phyloP scores from a whole-genome alignment of 2,888 invertebrate species.

The Oeneis ivallda region DNA sequence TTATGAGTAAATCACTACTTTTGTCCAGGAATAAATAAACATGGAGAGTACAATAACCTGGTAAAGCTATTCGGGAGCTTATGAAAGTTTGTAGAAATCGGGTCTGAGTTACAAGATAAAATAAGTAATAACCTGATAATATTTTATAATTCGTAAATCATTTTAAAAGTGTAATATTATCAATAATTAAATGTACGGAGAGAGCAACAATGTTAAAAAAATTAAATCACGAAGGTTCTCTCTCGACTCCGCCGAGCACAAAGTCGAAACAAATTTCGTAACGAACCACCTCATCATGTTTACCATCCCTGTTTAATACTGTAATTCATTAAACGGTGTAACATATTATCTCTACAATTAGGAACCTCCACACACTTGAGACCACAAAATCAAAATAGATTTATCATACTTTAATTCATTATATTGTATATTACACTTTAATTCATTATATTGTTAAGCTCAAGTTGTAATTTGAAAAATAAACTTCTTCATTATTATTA shows the following conservation, averaged over 20 bases:
- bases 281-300: slow-evolving; percentile 21
- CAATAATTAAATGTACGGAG: neutral
- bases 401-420: too few species aligned
- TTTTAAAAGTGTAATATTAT: neutral
- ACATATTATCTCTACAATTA: neutral
- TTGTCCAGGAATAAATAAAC: too few species aligned
- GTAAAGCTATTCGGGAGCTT: too few species aligned
- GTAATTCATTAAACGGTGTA: slow-evolving; percentile 23
- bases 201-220: slow-evolving; percentile 1
- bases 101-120: too few species aligned
- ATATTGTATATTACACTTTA: too few species aligned
- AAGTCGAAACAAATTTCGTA: slow-evolving; percentile 23
- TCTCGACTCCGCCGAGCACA: neutral
- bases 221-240: slow-evolving; percentile 1
- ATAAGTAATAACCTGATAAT: too few species aligned
- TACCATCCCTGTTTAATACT: slow-evolving; percentile 22
- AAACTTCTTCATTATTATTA: too few species aligned
- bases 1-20: too few species aligned
- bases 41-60: too few species aligned
- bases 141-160: neutral
- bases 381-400: neutral
- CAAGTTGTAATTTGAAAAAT: too few species aligned
- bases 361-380: neutral
- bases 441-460: too few species aligned
- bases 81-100: too few species aligned